Evolutionary conservation across 2,113 vertebrate species (phyloP), one percentile per base, ranked within the genome.

Genomic region (Epinephelus moara): DNA sequence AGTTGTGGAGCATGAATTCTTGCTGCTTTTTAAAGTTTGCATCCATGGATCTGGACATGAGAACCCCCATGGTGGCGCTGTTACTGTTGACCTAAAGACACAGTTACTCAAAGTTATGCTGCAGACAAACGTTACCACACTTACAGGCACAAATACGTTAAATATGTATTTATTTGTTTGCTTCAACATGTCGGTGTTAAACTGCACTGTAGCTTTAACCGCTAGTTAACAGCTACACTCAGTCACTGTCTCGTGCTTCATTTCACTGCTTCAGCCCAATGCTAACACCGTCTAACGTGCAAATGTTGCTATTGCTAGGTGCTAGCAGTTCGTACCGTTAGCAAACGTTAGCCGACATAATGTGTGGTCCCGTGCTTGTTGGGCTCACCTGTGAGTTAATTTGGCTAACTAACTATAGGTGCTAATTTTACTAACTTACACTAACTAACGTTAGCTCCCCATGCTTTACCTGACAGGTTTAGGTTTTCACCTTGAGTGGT

Each of bases 31-130:
- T 95, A 30, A 98, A 78, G 88, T 91, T 97, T 87, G 96, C 95
- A 49, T 94, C 96, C 95, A 96, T 81, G 47, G 94, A 89, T 84
- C 96, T 97, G 0, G 97, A 98, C 27, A 97, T 94, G 2, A 97
- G 11, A 53, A 97, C 94, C 1, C 97, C 97, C 98, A 97, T 96
- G 30, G 57, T 90, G 60, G 61, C 76, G 74, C 81, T 81, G 69
- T 42, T 9, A 6, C 62, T 47, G 89, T 10, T 23, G 1, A 37
- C 37, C 62, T 81, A 10, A 52, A 75, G 5, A 71, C 0, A 64
- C 27, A 85, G 6, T n/a, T 19, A 27, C 30, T 12, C 7, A 72
- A 61, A 10, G 19, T 60, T 6, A 73, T n/a, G 23, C 37, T 33
- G 47, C 45, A 52, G 18, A 25, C 40, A 71, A 52, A 27, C 30